Base-by-base conservation (phyloP, 2,888 invertebrate species). In the Drosophila prostipennis region DNA sequence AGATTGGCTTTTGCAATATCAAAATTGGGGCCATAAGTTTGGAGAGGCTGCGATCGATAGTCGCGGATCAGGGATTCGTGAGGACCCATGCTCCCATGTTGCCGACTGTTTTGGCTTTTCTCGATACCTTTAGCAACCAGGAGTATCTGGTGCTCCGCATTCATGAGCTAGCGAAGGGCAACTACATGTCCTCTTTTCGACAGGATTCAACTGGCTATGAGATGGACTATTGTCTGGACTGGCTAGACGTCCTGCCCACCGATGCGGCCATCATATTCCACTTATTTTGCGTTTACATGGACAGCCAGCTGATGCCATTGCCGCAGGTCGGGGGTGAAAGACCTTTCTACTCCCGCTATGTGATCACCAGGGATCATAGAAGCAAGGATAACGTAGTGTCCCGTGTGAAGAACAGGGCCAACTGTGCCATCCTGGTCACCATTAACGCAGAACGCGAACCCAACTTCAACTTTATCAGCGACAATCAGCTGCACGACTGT, bases 181-280 rank as follows among this genome's bases (percentile, higher is more conserved):
- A 97, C 10, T 97, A 97, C 89, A 95, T 98, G 93, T 96, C 96
- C 87, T 96, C 95, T 81, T 98, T 96, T 92, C 95, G 95, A 74
- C 98, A 98, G 95, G 96, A 92, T 94, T 95, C 61, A 98, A 98
- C 45, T 95, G 96, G 26, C 26, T 26, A 26, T 45, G 11, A 34
- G 11, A 92, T 92, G 26, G 94, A 94, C 84, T 94, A 95, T 84
- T 95, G 95, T 23, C 95, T 96, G 83, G 94, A 94, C 45, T 98
- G 98, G 97, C 96, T 95, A 79, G 95, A 95, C 67, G 94, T 95
- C 83, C 93, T 96, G 77, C 98, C 98, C 10, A 95, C 96, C 13
- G 98, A 98, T 93, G 94, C 97, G 23, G 96, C 95, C 85, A 94
- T 97, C 76, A 93, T 98, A 69, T 96, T 98, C 94, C 97, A 97